Evolutionary conservation across 2,888 invertebrate species (phyloP), one percentile per base, ranked within the genome.

Genomic region (Daptonema setosum): DNA sequence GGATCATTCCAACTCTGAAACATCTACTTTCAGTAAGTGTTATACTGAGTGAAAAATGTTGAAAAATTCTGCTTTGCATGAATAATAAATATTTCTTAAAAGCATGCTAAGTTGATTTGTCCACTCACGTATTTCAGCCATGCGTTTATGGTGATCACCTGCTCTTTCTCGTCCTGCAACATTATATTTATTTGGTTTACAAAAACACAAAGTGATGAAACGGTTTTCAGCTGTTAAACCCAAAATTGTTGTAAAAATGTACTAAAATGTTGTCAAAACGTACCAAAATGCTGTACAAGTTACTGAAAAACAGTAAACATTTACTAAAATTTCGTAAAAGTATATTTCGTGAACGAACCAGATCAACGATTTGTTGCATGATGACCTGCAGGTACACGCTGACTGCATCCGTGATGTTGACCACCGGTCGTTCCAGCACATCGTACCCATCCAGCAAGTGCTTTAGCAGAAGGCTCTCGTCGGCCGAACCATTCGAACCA

Each of bases 1-100:
- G 86, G 85, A 74, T 91, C 91, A 75, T 85, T 87, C 93, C 93
- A 93, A 79, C 87, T 87, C 91, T 93, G 52, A 25, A 14, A 50
- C 14, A 47, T 47, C 3, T 3, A n/a, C 26, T 24, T 24, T 50
- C 50, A 26, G 22, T 25, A 26, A 24, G 22, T 25, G 3, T 8
- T 25, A 8, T 51, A 20, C 24, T 17, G 5, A 29, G 29, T 3
- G 29, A 52, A 52, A 52, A n/a, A 22, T 25, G 24, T 50, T 50
- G 3, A 28, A 26, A 8, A 24, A 14, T 14, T 14, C 41, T 41
- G 20, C 20, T 41, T 41, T 11, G 11, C 41, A 41, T 41, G 41
- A 20, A n/a, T n/a, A n/a, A n/a, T n/a, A n/a, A n/a, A n/a, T n/a
- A n/a, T n/a, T n/a, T n/a, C n/a, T n/a, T n/a, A n/a, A n/a, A n/a